A percentile compares a stretch with the other conserved stretches of the same genome.
These are phyloP conservation scores for Pelobates cultripes DNA, from an alignment of 2,797 vertebrate species.

Conservation along the genomic window DNA sequence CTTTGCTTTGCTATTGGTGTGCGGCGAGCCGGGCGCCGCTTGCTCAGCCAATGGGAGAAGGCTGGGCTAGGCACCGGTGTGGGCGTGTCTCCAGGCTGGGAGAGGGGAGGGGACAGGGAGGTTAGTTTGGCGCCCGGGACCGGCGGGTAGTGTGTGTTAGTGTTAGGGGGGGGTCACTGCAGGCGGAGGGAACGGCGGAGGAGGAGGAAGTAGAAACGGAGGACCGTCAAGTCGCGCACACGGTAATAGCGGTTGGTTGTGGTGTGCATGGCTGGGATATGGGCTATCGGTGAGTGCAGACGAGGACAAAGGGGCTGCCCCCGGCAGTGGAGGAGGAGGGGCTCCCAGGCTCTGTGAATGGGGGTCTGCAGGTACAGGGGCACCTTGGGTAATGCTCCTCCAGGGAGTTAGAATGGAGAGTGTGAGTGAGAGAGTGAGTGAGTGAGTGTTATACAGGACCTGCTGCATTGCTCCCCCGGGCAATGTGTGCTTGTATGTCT, in stretches of 20 bases:
- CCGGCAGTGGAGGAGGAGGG: conserved; percentile 40
- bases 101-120: conserved; percentile 27
- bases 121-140: conserved; percentile 48
- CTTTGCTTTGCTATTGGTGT: conserved; percentile 41
- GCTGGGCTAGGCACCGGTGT: conserved; percentile 28
- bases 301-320: conserved; percentile 56
- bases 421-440: too few species aligned
- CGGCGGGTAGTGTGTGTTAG: conserved; percentile 17
- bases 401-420: neutral
- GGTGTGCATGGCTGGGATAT: neutral
- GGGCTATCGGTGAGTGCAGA: conserved; percentile 46
- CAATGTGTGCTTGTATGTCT: too few species aligned
- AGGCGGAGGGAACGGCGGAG: neutral
- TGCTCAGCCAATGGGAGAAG: conserved; percentile 5
- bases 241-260: conserved; percentile 20
- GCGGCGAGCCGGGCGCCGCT: conserved; percentile 7
- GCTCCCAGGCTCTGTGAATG: conserved; percentile 9
- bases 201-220: neutral
- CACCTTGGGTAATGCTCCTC: conserved; percentile 7
- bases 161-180: neutral
- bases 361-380: conserved; percentile 7
- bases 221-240: neutral
- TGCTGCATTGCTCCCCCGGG: too few species aligned
- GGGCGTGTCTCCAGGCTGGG: conserved; percentile 30
- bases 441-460: too few species aligned